Percentiles rank a stretch among this genome's conserved stretches.
These are phyloP conservation scores for Zosterops japonicus DNA, from an alignment of 2,113 vertebrate genomes.

Conservation along the genomic window DNA sequence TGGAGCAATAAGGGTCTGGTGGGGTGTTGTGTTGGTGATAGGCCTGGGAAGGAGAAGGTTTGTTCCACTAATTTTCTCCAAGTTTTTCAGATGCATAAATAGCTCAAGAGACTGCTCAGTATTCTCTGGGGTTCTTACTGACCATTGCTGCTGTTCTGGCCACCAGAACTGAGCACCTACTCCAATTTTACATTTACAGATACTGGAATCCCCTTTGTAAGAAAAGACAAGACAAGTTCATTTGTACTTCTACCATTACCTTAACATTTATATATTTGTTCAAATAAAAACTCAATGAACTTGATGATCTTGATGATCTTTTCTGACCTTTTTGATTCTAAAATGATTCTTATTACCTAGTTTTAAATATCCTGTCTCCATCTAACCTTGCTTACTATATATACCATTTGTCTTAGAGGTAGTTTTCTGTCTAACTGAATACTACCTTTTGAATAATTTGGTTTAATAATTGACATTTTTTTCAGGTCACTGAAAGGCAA, in stretches of 20 bases:
- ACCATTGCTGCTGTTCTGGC: rapidly evolving
- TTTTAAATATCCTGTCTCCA: not conserved
- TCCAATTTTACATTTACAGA: not conserved
- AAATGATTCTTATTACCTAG: not conserved
- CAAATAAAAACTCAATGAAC: not conserved
- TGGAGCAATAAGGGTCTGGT: not conserved
- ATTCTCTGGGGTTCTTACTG: not conserved
- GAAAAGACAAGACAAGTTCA: not conserved
- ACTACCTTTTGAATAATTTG: not conserved
- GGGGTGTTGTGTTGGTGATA: rapidly evolving
- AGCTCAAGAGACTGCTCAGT: not conserved
- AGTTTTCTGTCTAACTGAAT: not conserved
- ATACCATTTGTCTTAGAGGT: not conserved
- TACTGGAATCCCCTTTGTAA: not conserved
- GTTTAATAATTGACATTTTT: not conserved
- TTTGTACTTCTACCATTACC: not conserved
- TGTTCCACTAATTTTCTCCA: not conserved
- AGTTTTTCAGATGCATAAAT: not conserved
- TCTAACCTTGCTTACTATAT: not conserved
- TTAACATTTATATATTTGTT: not conserved
- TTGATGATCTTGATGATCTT: not conserved
- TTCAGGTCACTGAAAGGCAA: not conserved
- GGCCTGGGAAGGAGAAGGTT: not conserved
- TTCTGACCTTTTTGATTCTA: not conserved
- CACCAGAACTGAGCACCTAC: rapidly evolving